Evolutionary conservation across 2,888 invertebrate genomes (phyloP), one percentile per base, ranked within the genome.

Genomic region (Drosophila paucipuncta): DNA sequence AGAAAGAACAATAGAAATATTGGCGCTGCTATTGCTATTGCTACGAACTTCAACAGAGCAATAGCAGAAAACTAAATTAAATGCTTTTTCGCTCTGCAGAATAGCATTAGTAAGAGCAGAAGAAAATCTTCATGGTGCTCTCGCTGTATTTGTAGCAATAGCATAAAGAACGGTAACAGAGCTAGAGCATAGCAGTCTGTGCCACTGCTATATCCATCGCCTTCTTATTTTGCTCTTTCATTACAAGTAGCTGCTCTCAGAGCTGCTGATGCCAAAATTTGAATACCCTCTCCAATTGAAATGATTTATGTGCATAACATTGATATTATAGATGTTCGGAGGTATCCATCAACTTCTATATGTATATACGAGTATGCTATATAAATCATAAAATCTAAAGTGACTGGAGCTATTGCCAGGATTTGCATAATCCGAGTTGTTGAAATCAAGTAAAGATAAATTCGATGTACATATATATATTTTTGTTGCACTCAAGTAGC

Each of bases 401-500:
- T 25, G 25, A 47, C 16, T 47, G 25, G 7, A 25, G 16, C 7
- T 6, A 11, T 4, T 9, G 9, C 25, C 16, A 25, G 25, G 47
- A 16, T 16, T 16, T 47, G 16, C 47, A 47, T n/a, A 25, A 47
- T 16, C 16, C 47, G 9, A 33, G 55, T 58, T 53, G 60, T 77
- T 58, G 54, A 63, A 68, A 57, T 68, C 39, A 68, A 69, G 63
- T 85, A 52, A 4, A 49, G 53, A 39, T 50, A 63, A 50, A 57
- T 63, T 33, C 49, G 52, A 35, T n/a, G 41, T 49, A 82, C 63
- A 68, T 68, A 82, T 65, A 68, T 68, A 66, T 66, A 47, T 64
- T 69, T 66, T 64, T 62, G 62, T 76, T 76, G 59, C 63, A 65
- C 62, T 76, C 64, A 68, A 64, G 63, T 66, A 54, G 49, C 50